Evolutionary conservation across 2,797 vertebrate species (phyloP).

Genomic region (Somateria mollissima): DNA sequence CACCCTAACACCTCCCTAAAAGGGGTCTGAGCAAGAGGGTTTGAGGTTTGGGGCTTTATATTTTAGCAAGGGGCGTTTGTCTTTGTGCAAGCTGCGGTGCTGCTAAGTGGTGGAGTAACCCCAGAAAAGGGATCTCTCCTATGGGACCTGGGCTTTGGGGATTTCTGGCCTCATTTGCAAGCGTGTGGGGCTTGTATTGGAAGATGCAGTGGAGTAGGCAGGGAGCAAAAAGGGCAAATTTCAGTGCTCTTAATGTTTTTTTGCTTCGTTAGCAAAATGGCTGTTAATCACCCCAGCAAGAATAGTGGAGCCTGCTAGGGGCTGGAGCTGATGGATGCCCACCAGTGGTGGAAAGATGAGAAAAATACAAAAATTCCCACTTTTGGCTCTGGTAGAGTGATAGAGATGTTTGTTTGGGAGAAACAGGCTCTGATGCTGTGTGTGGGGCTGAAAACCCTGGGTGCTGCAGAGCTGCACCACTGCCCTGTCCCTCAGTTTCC

Average conservation of each 20-base stretch:
- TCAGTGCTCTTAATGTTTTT: slow-evolving; percentile 53
- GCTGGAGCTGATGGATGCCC: background rate
- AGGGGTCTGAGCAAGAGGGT: rapidly evolving
- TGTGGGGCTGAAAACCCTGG: rapidly evolving
- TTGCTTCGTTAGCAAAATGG: slow-evolving; percentile 38
- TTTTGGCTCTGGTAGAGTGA: background rate
- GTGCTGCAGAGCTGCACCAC: background rate
- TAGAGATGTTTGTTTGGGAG: background rate
- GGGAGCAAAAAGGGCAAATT: slow-evolving; percentile 58
- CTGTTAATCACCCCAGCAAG: slow-evolving; percentile 14
- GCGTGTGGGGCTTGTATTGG: background rate
- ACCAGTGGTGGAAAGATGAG: rapidly evolving
- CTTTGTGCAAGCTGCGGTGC: rapidly evolving
- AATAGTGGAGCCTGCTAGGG: background rate
- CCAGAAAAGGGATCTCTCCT: background rate
- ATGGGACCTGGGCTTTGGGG: background rate
- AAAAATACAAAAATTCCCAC: rapidly evolving
- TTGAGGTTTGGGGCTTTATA: background rate
- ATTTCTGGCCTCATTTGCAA: background rate
- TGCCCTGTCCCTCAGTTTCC: background rate
- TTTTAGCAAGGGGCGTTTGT: background rate
- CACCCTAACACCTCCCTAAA: rapidly evolving
- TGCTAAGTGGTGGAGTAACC: background rate
- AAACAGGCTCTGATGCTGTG: background rate
- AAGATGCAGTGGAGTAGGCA: slow-evolving; percentile 49